Conservation (phyloP, 1,140 invertebrate species). For the Drosophila nigrodunni region DNA sequence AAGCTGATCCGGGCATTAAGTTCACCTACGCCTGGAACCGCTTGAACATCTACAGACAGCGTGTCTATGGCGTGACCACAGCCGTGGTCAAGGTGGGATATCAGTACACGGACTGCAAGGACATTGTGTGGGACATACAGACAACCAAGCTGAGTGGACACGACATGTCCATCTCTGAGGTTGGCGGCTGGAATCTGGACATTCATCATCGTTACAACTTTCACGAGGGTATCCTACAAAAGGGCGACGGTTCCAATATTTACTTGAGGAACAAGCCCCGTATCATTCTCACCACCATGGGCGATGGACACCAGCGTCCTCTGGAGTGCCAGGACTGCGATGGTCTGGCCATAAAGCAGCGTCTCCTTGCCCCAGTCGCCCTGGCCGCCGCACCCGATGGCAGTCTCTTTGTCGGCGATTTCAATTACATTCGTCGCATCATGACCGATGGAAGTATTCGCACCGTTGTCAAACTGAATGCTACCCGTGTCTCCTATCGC, state of each 20-base stretch:
- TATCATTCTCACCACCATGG: conserved; percentile 96
- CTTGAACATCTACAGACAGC: conserved; percentile 97
- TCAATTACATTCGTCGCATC: conserved; percentile 96
- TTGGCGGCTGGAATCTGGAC: conserved; percentile 98
- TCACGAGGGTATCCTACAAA: conserved; percentile 98
- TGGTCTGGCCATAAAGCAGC: conserved; percentile 91
- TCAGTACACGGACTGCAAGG: conserved; percentile 96
- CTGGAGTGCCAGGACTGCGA: conserved; percentile 93
- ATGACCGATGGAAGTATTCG: conserved; percentile 94
- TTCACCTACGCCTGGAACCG: conserved; percentile 99
- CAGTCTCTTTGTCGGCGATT: conserved; percentile 97
- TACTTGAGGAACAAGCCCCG: conserved; percentile 97
- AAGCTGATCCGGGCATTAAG: conserved; percentile 97
- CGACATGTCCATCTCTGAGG: conserved; percentile 97
- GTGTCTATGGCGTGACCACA: conserved; percentile 96
- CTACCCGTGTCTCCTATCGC: conserved; percentile 96
- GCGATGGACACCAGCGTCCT: conserved; percentile 95
- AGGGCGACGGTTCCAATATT: conserved; percentile 98
- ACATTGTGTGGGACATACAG: conserved; percentile 97
- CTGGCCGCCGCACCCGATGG: conserved; percentile 96
- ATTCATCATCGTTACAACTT: conserved; percentile 99
- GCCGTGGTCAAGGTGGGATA: conserved; percentile 98
- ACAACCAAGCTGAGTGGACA: conserved; percentile 97
- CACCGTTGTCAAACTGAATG: conserved; percentile 95
- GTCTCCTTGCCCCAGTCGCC: conserved; percentile 95